These are phyloP conservation scores for Luidia sarsii DNA, from an alignment of 53 echinoderm and acorn worm species.

Conservation along the genomic window DNA sequence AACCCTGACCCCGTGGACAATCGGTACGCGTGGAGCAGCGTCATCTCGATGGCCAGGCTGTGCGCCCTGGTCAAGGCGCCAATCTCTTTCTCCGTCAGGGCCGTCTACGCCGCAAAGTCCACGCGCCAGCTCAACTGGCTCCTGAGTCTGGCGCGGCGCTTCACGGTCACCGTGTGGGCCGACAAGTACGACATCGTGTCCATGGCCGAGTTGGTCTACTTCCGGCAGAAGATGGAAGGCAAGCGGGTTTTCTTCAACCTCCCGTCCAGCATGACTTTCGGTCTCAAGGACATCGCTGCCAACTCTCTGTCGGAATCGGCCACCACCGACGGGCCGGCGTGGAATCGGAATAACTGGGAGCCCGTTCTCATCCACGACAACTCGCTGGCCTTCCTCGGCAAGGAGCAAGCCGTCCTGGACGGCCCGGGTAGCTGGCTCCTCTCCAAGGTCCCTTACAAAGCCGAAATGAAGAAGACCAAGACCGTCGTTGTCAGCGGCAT, in stretches of 20 bases:
- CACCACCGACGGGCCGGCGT: not conserved
- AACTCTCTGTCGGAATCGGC: constrained; percentile 5
- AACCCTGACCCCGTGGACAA: constrained; percentile 63
- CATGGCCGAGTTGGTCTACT: constrained; percentile 63
- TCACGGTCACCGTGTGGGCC: constrained; percentile 79
- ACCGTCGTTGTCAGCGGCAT: constrained; percentile 70
- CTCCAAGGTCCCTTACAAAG: constrained; percentile 80
- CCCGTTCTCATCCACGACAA: constrained; percentile 74
- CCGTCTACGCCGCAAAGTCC: constrained; percentile 72
- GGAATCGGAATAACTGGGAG: constrained; percentile 82
- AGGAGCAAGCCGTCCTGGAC: constrained; percentile 77
- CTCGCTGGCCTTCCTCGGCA: constrained; percentile 83
- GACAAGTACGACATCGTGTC: constrained; percentile 79
- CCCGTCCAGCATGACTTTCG: constrained; percentile 63
- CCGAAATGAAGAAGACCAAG: constrained; percentile 62
- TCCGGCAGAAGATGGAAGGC: constrained; percentile 79
- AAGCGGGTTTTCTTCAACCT: constrained; percentile 81
- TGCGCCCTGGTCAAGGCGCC: constrained; percentile 66
- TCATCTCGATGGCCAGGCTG: constrained; percentile 84
- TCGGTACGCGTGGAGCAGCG: constrained; percentile 79
- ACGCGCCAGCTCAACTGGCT: constrained; percentile 83
- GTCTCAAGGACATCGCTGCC: constrained; percentile 54
- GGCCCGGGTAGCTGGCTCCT: constrained; percentile 86
- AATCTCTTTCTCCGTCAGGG: constrained; percentile 74
- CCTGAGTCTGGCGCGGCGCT: constrained; percentile 76